Evolutionary conservation across 2,797 vertebrate species (phyloP), one percentile per base, ranked within the genome.

Genomic region (Hippocampus kuda): DNA sequence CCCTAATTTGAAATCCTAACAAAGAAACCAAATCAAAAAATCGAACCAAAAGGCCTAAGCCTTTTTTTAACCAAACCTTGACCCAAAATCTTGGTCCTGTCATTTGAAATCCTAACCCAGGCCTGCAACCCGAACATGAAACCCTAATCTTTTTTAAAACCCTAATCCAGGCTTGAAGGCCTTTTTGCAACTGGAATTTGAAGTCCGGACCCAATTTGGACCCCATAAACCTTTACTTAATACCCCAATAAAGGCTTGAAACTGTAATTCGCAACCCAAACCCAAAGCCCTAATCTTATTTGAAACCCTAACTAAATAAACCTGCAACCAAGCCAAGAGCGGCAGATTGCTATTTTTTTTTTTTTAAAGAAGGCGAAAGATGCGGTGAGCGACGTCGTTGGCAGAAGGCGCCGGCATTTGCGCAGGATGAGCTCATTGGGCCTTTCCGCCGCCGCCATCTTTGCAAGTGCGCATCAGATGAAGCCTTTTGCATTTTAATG

Each of bases 391-490:
- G 86, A 87, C 86, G 84, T 82, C 84, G 85, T 83, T 85, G 86
- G 87, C 86, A 84, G 79, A 85, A 79, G 76, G 80, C 82, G 74
- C 84, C 81, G 65, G 16, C 78, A 42, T 83, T 88, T 87, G 89
- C 87, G 85, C 84, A 86, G 83, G 83, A 86, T 80, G 81, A 84
- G 82, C 83, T 85, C 82, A 73, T 73, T 86, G 84, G 88, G 84
- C 82, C 84, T 87, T 86, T 77, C 81, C 83, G 82, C 81, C 72
- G 84, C 20, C 65, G 84, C 86, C 83, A 78, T 84, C 82, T 91
- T 91, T 91, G 89, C 88, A 85, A 87, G 88, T 86, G 84, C 85
- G 85, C 87, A 87, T 90, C 90, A 88, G 89, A 89, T 87, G 88
- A 88, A 89, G 85, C 88, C 84, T 90, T 51, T 67, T 67, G 89